Conservation (phyloP, 2,888 invertebrate genomes). For the Cephus nigrinus region DNA sequence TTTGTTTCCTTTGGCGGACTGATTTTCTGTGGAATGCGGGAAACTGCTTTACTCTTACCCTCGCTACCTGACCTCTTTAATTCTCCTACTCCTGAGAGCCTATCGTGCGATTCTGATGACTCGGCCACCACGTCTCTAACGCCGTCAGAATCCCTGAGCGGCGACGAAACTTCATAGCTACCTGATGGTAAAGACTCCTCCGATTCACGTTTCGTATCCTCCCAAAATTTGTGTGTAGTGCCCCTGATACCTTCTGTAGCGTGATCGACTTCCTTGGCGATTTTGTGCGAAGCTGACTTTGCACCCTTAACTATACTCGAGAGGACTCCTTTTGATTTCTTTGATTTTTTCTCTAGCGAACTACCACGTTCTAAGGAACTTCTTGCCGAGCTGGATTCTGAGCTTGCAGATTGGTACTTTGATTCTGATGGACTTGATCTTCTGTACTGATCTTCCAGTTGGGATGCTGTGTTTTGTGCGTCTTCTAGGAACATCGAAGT, state of each 20-base stretch:
- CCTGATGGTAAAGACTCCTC: conserved; percentile 42
- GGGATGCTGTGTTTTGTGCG: conserved; percentile 20
- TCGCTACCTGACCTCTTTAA: conserved; percentile 15
- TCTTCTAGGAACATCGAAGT: conserved; percentile 33
- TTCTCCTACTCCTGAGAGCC: conserved; percentile 7
- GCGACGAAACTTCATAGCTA: conserved; percentile 48
- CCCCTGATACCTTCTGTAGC: conserved; percentile 41
- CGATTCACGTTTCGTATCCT: conserved; percentile 43
- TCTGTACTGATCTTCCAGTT: conserved; percentile 2
- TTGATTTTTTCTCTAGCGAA: conserved; percentile 32
- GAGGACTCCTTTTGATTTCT: conserved; percentile 43
- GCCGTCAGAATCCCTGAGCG: conserved; percentile 27
- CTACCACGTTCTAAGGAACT: conserved; percentile 31
- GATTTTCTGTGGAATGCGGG: conserved; percentile 57
- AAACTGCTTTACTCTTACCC: conserved; percentile 22
- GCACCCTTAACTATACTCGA: conserved; percentile 47
- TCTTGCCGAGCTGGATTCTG: conserved; percentile 25
- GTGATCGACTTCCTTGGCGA: conserved; percentile 43
- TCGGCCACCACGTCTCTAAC: conserved; percentile 33
- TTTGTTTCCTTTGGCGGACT: conserved; percentile 38
- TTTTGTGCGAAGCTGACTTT: conserved; percentile 42
- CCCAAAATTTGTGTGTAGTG: conserved; percentile 41
- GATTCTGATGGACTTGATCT: not conserved
- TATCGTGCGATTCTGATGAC: conserved; percentile 4
- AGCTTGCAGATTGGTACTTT: conserved; percentile 15